Percentiles rank a stretch among this genome's conserved stretches.
These are phyloP conservation scores for Mus minutoides DNA, from an alignment of 2,797 vertebrate genomes.

Conservation along the genomic window DNA sequence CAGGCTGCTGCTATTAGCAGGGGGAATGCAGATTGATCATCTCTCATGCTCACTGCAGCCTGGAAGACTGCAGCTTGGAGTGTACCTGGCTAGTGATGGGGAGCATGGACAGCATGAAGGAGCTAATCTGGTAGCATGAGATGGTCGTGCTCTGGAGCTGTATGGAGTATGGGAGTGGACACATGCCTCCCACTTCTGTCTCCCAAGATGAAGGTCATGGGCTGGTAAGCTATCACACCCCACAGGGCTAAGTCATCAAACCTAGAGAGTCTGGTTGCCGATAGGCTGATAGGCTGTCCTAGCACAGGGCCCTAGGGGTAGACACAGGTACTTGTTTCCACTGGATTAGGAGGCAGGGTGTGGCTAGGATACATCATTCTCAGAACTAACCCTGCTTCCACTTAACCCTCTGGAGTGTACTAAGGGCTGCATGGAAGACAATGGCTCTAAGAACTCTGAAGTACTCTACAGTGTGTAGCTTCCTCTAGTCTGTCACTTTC, in stretches of 20 bases:
- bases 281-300: background rate
- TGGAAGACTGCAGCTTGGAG: too few relatives aligned
- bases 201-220: background rate
- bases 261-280: too few relatives aligned
- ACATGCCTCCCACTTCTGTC: background rate
- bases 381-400: background rate
- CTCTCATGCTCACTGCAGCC: background rate
- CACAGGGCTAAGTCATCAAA: rapidly evolving
- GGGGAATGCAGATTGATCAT: background rate
- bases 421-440: background rate
- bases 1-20: background rate
- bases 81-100: too few relatives aligned
- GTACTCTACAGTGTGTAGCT: background rate
- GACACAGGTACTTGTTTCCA: background rate
- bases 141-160: background rate
- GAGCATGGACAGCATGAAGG: too few relatives aligned
- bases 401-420: too few relatives aligned
- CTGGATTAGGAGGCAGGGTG: rapidly evolving
- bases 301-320: background rate
- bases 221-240: background rate
- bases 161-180: background rate
- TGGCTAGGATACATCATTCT: background rate
- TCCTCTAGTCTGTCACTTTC: background rate
- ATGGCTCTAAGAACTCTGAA: background rate
- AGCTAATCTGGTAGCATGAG: background rate